phyloP scores from a whole-genome alignment of 2,113 vertebrate genomes.

The Corapipo altera region DNA sequence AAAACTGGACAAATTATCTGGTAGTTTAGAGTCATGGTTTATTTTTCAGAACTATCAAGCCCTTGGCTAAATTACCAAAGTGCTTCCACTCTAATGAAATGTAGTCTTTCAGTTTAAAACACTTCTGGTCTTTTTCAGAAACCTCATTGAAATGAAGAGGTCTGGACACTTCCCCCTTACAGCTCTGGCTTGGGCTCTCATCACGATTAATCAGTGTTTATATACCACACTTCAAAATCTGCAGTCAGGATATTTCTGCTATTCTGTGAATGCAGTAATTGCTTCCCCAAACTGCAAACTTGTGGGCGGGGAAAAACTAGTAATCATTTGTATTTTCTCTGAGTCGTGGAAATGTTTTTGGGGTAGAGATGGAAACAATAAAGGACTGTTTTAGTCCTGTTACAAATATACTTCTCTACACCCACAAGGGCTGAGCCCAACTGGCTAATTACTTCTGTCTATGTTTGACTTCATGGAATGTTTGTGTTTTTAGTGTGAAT shows the following conservation, averaged over 20 bases:
- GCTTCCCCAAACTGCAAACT: neutral
- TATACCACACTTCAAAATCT: neutral
- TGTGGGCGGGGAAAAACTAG: neutral
- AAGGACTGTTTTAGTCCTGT: neutral
- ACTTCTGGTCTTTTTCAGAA: neutral
- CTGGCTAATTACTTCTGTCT: neutral
- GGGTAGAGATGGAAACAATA: neutral
- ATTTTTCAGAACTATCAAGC: neutral
- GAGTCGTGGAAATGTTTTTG: neutral
- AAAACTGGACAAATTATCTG: neutral
- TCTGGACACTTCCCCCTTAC: neutral
- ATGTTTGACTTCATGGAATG: neutral
- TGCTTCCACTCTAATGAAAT: neutral
- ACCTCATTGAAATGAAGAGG: neutral
- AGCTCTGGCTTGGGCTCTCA: neutral
- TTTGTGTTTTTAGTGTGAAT: neutral
- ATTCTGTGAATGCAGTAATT: neutral
- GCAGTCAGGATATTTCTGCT: neutral
- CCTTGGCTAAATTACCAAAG: neutral
- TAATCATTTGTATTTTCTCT: neutral
- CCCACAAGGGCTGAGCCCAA: neutral
- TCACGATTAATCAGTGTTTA: accelerated
- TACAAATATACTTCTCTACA: neutral
- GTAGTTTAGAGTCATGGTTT: neutral
- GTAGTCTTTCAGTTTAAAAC: neutral